Conservation (phyloP, 1,140 invertebrate genomes). For the Himalopsyche phryganea region DNA sequence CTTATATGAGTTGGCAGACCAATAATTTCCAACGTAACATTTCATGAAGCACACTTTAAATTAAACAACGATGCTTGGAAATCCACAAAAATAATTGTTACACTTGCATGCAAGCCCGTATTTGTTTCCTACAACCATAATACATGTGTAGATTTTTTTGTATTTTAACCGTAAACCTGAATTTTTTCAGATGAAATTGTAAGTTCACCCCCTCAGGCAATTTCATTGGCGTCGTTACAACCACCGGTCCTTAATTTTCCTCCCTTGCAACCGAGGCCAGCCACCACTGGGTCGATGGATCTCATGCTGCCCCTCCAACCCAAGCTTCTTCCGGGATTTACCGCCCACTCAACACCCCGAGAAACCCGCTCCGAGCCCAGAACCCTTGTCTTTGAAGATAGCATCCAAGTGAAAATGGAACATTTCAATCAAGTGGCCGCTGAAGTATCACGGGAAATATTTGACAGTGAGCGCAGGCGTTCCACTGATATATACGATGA, state of each 20-base stretch:
- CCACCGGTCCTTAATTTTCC: constrained; percentile 49
- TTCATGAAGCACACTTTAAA: too few species aligned
- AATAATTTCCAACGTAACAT: too few species aligned
- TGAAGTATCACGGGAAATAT: not conserved
- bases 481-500: not conserved
- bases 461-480: not conserved
- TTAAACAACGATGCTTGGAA: too few species aligned
- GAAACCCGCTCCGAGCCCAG: constrained; percentile 28
- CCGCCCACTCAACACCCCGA: constrained; percentile 19
- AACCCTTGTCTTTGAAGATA: constrained; percentile 24
- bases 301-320: constrained; percentile 63
- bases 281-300: constrained; percentile 62
- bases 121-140: too few species aligned
- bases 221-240: constrained; percentile 49
- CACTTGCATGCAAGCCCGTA: too few species aligned
- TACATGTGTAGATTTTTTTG: too few species aligned
- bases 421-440: constrained; percentile 24
- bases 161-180: too few species aligned
- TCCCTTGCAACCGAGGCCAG: constrained; percentile 61
- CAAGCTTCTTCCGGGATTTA: constrained; percentile 53
- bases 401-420: constrained; percentile 23
- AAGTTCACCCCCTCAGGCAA: constrained; percentile 48
- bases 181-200: constrained; percentile 48
- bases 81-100: too few species aligned
- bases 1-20: too few species aligned